These are phyloP conservation scores for Melitaea athalia DNA, from an alignment of 2,888 invertebrate species.

Conservation along the genomic window DNA sequence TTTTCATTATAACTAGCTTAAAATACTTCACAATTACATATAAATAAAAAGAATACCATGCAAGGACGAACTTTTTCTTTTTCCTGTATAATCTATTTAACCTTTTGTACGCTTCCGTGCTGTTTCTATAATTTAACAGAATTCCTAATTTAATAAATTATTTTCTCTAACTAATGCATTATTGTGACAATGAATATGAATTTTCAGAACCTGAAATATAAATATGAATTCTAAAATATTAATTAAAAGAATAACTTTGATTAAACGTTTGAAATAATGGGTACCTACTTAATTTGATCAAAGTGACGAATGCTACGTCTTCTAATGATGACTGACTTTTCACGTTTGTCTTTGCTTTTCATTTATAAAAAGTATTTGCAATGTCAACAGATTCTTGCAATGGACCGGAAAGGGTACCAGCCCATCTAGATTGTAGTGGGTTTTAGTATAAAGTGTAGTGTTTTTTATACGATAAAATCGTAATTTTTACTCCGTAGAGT, in stretches of 20 bases:
- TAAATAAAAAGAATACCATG: too few relatives aligned
- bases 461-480: constrained; percentile 63
- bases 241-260: background rate
- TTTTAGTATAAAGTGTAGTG: constrained; percentile 72
- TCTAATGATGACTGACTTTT: constrained; percentile 6
- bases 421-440: constrained; percentile 73
- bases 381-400: constrained; percentile 74
- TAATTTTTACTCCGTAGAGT: constrained; percentile 70
- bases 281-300: background rate
- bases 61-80: too few relatives aligned
- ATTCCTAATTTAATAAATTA: background rate
- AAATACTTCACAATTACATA: background rate
- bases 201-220: background rate
- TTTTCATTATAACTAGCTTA: background rate
- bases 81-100: background rate
- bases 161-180: background rate
- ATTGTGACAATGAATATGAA: background rate
- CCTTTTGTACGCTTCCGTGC: background rate
- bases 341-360: constrained; percentile 17
- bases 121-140: constrained; percentile 3
- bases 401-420: constrained; percentile 70
- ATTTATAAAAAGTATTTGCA: constrained; percentile 47
- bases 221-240: background rate
- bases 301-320: constrained; percentile 12
- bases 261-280: too few relatives aligned